Conservation (phyloP, 2,113 vertebrate species). For the Podarcis raffonei region DNA sequence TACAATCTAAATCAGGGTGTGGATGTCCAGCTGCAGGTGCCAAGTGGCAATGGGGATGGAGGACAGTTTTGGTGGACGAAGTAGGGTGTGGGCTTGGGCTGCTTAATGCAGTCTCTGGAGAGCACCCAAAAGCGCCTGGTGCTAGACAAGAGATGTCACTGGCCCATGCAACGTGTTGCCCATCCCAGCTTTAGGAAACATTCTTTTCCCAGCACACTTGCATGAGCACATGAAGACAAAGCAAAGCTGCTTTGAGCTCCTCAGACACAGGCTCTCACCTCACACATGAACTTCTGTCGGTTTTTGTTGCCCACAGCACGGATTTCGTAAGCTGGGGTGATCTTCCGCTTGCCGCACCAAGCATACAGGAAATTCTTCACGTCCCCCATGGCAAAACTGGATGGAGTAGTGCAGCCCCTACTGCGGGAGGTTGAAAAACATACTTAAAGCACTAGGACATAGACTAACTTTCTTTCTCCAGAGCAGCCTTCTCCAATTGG, state of each 20-base stretch:
- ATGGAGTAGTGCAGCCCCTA: not conserved
- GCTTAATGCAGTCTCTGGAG: not conserved
- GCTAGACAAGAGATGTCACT: not conserved
- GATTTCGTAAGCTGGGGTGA: slow-evolving; percentile 89
- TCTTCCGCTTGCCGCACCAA: slow-evolving; percentile 93
- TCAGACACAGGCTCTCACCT: slow-evolving; percentile 75
- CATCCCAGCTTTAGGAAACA: not conserved
- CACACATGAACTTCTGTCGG: slow-evolving; percentile 92
- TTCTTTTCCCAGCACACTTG: not conserved
- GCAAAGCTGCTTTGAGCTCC: not conserved
- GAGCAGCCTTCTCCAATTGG: no score
- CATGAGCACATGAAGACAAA: not conserved
- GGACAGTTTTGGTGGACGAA: not conserved
- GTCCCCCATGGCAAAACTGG: slow-evolving; percentile 83
- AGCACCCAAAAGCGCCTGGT: not conserved
- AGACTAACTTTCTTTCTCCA: not conserved
- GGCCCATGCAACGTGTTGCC: not conserved
- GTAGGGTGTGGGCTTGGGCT: not conserved
- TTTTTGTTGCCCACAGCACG: slow-evolving; percentile 90
- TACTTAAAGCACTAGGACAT: not conserved
- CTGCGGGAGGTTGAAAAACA: not conserved
- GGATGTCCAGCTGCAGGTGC: not conserved
- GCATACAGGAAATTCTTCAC: slow-evolving; percentile 95
- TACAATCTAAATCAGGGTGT: not conserved
- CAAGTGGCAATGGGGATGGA: not conserved